Evolutionary conservation across 2,797 vertebrate species (phyloP), one percentile per base, ranked within the genome.

Genomic region (Phaenicophaeus curvirostris): DNA sequence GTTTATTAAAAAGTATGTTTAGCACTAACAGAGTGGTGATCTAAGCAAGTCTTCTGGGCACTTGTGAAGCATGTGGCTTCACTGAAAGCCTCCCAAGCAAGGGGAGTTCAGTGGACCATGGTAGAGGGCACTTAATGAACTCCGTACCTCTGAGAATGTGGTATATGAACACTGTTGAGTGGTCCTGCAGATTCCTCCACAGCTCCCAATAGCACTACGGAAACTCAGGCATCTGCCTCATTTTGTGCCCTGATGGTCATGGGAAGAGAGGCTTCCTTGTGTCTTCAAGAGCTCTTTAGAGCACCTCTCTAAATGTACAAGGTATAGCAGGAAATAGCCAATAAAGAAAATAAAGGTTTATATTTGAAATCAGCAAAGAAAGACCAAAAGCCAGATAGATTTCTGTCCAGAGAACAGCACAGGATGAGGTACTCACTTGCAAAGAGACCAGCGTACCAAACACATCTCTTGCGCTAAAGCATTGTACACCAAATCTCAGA

Each of bases 91-190:
- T 73, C 46, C 41, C 42, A 28, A 10, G 37, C 35, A 74, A 41
- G 11, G 7, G 9, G 28, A 67, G 16, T 33, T 89, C 30, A 15
- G 8, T 1, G 5, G 30, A 25, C n/a, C 16, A 3, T 0, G 3
- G 46, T 33, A 58, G 23, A 42, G 20, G 4, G 9, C 17, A 23
- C 14, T 28, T 21, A 10, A 18, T 41, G n/a, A 42, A 33, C 25
- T 68, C 30, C 5, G 1, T 42, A 28, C 11, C 10, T n/a, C 2
- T 9, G 44, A 53, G 20, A 31, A 27, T 3, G 1, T 13, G 21
- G 31, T 44, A 5, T 79, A 23, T 39, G 51, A 24, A 23, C 4
- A 9, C 11, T 20, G 5, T 0, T 1, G 66, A 18, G 37, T 12
- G 8, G 20, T 51, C 8, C 30, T 51, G 28, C 5, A 48, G 31